These are phyloP conservation scores for Macrostomum lignano DNA, from an alignment of 1,140 invertebrate species.

Conservation along the genomic window DNA sequence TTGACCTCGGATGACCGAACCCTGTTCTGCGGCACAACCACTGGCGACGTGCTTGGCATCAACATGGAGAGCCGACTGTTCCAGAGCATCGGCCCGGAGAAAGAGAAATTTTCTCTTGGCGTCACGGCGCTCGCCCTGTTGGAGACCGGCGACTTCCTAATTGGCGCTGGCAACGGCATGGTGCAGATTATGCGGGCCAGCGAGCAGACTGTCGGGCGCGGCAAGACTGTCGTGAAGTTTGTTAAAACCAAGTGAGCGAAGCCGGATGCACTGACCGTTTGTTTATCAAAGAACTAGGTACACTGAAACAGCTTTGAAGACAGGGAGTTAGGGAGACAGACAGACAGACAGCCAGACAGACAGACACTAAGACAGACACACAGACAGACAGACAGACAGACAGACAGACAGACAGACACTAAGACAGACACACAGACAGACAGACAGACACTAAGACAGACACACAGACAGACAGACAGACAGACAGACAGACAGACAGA, in stretches of 20 bases:
- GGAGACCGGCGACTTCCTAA: constrained; percentile 14
- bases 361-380: no score
- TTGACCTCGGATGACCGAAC: constrained; percentile 34
- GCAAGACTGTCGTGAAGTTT: constrained; percentile 8
- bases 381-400: no score
- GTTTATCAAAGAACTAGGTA: no score
- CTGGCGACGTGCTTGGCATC: constrained; percentile 35
- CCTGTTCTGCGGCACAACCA: constrained; percentile 53
- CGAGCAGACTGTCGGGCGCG: constrained; percentile 6
- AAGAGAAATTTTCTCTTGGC: constrained; percentile 29
- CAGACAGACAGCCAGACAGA: no score
- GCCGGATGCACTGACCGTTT: no score
- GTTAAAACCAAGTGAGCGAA: neutral
- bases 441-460: no score
- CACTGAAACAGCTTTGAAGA: no score
- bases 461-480: no score
- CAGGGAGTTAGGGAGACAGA: no score
- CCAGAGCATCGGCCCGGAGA: constrained; percentile 16
- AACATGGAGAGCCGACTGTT: constrained; percentile 19
- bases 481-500: no score
- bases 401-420: no score
- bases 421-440: no score
- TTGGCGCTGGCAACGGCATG: constrained; percentile 52
- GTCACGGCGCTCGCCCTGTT: constrained; percentile 38
- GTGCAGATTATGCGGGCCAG: constrained; percentile 20